phyloP scores from a whole-genome alignment of 2,888 invertebrate genomes.

The Athalia circularis region DNA sequence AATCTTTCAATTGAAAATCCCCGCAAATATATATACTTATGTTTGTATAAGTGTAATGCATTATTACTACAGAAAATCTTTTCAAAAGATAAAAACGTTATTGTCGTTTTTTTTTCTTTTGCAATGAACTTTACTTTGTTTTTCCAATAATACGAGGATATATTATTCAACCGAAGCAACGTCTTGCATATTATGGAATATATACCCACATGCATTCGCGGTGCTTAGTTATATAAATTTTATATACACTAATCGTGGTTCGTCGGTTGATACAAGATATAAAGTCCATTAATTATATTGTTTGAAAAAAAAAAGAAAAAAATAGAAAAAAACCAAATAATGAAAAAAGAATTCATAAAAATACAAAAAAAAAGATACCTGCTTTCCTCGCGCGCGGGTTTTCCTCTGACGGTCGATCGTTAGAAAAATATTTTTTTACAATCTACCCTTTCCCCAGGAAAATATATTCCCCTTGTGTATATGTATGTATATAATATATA shows the following conservation, averaged over 20 bases:
- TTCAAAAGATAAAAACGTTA: no score
- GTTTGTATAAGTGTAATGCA: no score
- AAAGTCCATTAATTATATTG: conserved; percentile 40
- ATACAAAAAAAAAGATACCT: conserved; percentile 16
- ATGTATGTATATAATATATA: not conserved
- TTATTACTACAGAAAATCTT: no score
- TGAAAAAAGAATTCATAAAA: no score
- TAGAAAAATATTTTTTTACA: conserved; percentile 42
- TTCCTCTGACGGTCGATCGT: conserved; percentile 24
- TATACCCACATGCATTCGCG: not conserved
- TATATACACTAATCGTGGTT: conserved; percentile 26
- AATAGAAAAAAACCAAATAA: no score
- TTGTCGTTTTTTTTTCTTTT: not conserved
- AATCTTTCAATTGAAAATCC: no score
- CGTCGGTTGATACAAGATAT: conserved; percentile 39
- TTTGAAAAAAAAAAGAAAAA: not conserved
- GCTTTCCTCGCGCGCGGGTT: conserved; percentile 4
- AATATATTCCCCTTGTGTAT: conserved; percentile 12
- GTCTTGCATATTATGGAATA: not conserved
- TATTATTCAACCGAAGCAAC: no score
- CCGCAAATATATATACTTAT: no score
- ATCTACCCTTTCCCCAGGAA: conserved; percentile 35
- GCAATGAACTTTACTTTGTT: not conserved
- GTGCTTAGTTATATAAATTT: no score
- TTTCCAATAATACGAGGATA: no score